Evolutionary conservation across 1,140 invertebrate species (phyloP).

Genomic region (Mesaphorura yosii): DNA sequence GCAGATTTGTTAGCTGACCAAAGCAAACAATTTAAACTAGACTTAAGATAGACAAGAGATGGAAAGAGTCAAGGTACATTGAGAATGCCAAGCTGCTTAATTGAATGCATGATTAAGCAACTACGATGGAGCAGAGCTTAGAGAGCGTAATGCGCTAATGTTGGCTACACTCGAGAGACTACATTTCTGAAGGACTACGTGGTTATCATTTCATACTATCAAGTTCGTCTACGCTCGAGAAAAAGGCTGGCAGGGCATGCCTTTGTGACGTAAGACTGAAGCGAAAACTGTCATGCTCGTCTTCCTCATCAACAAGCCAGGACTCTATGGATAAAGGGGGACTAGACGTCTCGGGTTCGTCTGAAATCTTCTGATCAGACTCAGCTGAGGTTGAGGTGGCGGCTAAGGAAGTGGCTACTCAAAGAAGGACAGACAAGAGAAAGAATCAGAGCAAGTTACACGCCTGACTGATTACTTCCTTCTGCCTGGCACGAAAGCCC

Average conservation of each 20-base stretch:
- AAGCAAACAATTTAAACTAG: no score
- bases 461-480: conserved; percentile 27
- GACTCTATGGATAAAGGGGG: neutral
- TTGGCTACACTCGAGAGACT: no score
- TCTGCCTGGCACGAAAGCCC: conserved; percentile 26
- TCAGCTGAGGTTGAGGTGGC: neutral
- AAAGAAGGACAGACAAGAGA: neutral
- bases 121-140: no score
- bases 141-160: no score
- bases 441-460: conserved; percentile 28
- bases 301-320: neutral
- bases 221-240: conserved; percentile 2
- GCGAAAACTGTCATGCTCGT: neutral
- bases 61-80: no score
- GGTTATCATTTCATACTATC: conserved; percentile 2
- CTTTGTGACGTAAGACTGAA: neutral
- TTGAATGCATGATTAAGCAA: no score
- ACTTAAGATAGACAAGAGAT: no score
- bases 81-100: no score
- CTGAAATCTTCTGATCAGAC: neutral
- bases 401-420: neutral
- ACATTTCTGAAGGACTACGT: no score
- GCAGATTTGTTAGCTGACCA: no score
- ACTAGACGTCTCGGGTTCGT: neutral
- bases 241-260: conserved; percentile 2